Evolutionary conservation across 2,113 vertebrate genomes (phyloP), one percentile per base, ranked within the genome.

Genomic region (Campylorhamphus procurvoides): DNA sequence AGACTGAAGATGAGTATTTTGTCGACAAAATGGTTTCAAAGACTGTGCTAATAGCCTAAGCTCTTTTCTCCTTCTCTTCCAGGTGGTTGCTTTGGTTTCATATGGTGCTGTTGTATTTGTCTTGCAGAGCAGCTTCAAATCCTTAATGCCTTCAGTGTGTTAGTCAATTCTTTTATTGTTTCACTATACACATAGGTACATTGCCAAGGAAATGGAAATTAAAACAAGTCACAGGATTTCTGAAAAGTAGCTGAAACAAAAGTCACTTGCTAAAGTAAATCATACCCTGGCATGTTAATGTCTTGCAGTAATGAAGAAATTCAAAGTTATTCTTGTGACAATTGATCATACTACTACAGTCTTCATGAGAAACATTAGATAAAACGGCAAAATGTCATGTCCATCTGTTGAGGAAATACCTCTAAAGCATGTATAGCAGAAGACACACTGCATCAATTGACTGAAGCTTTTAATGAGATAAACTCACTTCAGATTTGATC

Each of bases 241-340:
- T 95, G 90, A 92, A 96, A 97, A 37, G 31, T 71, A 94, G 90
- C 96, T 95, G 86, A 95, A 85, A 97, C 84, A 95, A 96, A 97
- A 97, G 87, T 47, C 92, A 85, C 94, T 97, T 87, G 75, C 67
- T 23, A 37, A 92, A 96, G 87, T 98, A 97, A 97, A 97, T 98
- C 95, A 97, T 91, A 92, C 50, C 52, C 90, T 96, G 96, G 96
- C 96, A 97, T 97, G 66, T 98, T 98, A 97, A 98, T 95, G 78
- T 96, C 96, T 96, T 94, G 62, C 89, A 94, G 81, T 97, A 97
- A 98, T 97, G 97, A 98, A 94, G 98, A 98, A 97, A 97, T 93
- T 93, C 96, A 60, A 97, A 98, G 97, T 94, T 90, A 94, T 97
- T 67, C 87, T 96, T 64, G 80, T 58, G 88, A 93, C 82, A 93